Evolutionary conservation across 2,797 vertebrate genomes (phyloP).

Genomic region (Phoeniculus purpureus): DNA sequence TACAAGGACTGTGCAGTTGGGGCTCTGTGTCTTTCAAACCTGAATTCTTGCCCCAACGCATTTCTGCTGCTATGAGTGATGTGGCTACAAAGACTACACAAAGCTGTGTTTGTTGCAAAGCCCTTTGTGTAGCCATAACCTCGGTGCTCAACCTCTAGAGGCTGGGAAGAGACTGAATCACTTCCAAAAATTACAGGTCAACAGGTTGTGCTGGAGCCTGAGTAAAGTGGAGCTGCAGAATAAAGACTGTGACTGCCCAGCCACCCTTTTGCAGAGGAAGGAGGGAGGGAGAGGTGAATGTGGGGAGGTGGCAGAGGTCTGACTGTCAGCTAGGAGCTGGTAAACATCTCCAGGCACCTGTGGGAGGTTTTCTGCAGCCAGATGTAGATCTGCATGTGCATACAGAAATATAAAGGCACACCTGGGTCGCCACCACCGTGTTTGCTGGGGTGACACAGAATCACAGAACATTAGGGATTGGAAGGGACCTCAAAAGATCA

Average conservation of each 20-base stretch:
- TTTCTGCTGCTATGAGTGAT: not conserved
- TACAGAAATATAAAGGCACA: rapidly evolving
- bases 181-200: not conserved
- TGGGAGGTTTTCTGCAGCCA: not conserved
- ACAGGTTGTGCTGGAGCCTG: not conserved
- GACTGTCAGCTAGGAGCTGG: not conserved
- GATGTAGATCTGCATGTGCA: rapidly evolving
- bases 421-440: not conserved
- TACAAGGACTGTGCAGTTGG: not conserved
- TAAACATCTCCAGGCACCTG: not conserved
- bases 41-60: not conserved
- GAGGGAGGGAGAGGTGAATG: not conserved
- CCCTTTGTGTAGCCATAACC: not conserved
- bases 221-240: not conserved
- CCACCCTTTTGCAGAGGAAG: not conserved
- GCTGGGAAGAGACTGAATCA: not conserved
- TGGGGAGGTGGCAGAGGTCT: not conserved
- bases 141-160: not conserved
- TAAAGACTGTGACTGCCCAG: not conserved
- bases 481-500: not conserved
- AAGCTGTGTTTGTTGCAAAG: not conserved
- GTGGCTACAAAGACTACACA: not conserved
- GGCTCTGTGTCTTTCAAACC: not conserved
- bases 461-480: too few relatives aligned
- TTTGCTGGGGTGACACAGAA: not conserved